Evolutionary conservation across 2,888 invertebrate genomes (phyloP), one percentile per base, ranked within the genome.

Genomic region (Tinea trinotella): DNA sequence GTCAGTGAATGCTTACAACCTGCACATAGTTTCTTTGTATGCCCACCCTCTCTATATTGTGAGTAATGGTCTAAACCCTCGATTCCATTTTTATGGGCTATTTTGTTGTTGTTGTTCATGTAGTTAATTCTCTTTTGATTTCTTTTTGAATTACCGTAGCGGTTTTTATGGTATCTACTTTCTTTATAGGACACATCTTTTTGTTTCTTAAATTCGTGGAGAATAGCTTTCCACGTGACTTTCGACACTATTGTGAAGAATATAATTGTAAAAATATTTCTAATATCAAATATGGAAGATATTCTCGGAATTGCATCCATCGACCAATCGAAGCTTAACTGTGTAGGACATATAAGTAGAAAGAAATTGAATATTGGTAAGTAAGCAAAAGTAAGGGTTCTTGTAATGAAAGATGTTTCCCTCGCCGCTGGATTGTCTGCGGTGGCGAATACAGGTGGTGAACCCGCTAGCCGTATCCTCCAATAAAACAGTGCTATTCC

Each of bases 361-460:
- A 91, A 90, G 66, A 96, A 92, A 81, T 98, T 98, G 71, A 96
- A 93, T 46, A 93, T 92, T 36, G 98, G 98, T 63, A 99, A 90
- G 75, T 96, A 97, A 60, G 93, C 87, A 81, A 97, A 98, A 53
- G 98, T 98, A 67, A 97, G 89, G 56, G 94, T 88, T 60, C 98
- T 90, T 40, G 95, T 94, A 64, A 94, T 78, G 50, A 92, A 74
- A 54, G 92, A 93, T 49, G 93, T 90, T 62, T 94, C 93, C 68
- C 95, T 91, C n/a, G 98, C 94, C 22, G 97, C 93, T 0, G 98
- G 98, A 85, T 98, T 99, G 88, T 98, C 98, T 3, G 97, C 96
- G 35, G 94, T 92, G 50, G 98, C 95, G 76, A 98, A 98, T 60
- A 92, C 90, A 2, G 94, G 93, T 1, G 90, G 88, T 6, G 88